phyloP scores from a whole-genome alignment of 2,888 invertebrate species.

The Trissolcus japonicus region DNA sequence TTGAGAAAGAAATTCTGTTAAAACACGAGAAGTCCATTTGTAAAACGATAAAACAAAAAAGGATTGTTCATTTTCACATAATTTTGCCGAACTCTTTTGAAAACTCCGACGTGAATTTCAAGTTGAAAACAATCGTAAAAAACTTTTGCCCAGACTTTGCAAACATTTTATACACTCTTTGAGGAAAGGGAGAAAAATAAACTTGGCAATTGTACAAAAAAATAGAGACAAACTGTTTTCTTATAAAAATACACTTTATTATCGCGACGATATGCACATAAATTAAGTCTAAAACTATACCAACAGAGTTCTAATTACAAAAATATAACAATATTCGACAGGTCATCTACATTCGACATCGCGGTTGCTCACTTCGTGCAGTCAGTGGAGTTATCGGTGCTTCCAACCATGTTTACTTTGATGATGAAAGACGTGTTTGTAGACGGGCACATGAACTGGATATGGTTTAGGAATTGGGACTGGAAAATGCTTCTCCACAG shows the following conservation, averaged over 20 bases:
- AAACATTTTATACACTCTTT: background rate
- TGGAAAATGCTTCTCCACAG: slow-evolving; percentile 78
- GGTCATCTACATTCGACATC: slow-evolving; percentile 23
- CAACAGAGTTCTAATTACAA: slow-evolving; percentile 35
- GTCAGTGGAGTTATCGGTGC: slow-evolving; percentile 59
- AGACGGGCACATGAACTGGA: slow-evolving; percentile 79
- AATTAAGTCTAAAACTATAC: slow-evolving; percentile 26
- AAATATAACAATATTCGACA: slow-evolving; percentile 30
- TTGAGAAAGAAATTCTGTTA: too few relatives aligned
- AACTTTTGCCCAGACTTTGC: background rate
- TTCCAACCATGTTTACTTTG: slow-evolving; percentile 68
- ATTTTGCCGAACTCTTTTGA: too few relatives aligned
- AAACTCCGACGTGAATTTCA: too few relatives aligned
- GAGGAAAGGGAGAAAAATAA: background rate
- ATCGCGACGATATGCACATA: slow-evolving; percentile 27
- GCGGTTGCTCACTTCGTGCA: slow-evolving; percentile 24
- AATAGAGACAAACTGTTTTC: background rate
- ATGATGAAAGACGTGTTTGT: slow-evolving; percentile 77
- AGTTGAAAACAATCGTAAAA: background rate
- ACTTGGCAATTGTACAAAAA: background rate
- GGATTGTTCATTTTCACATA: too few relatives aligned
- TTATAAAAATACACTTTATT: slow-evolving; percentile 2
- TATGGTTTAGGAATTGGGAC: slow-evolving; percentile 79
- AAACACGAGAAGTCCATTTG: too few relatives aligned
- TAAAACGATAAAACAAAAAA: too few relatives aligned